Base-by-base conservation (phyloP, 2,888 invertebrate species). In the Limenitis camilla region DNA sequence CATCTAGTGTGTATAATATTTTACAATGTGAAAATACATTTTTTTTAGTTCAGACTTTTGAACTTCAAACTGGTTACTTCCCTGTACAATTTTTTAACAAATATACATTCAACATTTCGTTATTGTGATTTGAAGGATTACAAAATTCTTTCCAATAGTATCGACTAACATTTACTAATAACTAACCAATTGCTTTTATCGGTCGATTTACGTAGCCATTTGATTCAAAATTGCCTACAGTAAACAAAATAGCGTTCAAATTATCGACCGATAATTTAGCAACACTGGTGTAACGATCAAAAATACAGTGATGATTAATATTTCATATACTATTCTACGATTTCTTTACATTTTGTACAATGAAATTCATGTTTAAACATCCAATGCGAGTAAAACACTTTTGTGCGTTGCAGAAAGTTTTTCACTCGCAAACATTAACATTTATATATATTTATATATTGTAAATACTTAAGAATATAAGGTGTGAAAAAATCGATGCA, bases 11-110 rank as follows among this genome's bases (percentile, higher is more conserved):
- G 87, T 85, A 81, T 80, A 82, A 65, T 78, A 78, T 74, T 76
- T 78, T 82, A 87, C 84, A 84, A 83, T 85, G 86, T 74, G 84
- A 86, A 86, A 87, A 86, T 85, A 86, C 85, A 83, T 78, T 71
- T 71, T 70, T 71, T 74, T 70, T 67, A 74, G 84, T 85, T 87
- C 87, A 86, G 85, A 85, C 87, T 87, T 86, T 78, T 74, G 85
- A 84, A 84, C 87, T 72, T 76, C 76, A 76, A 81, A 77, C 74
- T 78, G 78, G 71, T 77, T 74, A 73, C 74, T 64, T 86, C 87
- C 87, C 87, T 86, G 87, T 87, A 86, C 86, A 86, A 72, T 74
- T 58, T 19, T 81, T 78, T 75, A 84, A 85, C 82, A 83, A 83
- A 75, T 74, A 75, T 77, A 80, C 78, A 69, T 77, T 63, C 73